Base-by-base conservation (phyloP, 2,888 invertebrate genomes). In the Teinopalpus imperialis region DNA sequence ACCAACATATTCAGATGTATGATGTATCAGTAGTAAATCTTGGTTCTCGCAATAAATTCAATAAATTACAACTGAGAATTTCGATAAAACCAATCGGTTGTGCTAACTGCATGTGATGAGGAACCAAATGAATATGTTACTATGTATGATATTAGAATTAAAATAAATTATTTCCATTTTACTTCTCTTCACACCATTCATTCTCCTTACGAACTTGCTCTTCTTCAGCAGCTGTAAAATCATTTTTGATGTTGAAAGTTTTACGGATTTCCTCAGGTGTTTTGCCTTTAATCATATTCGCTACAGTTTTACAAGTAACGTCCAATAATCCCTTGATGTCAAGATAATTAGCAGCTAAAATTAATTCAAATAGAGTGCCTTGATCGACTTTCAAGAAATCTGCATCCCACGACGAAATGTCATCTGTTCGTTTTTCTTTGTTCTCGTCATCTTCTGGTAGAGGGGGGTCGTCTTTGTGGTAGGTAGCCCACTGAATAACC, bases 321-420 rank as follows among this genome's bases (percentile, higher is more conserved):
- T 99, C 98, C 63, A 99, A 82, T 46, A 99, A 90, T 1, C 98
- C 97, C 74, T 97, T 96, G 54, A 98, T 98, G 69, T 98, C 98
- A 66, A 99, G 90, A 75, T 98, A 99, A 81, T 99, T 98, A 4
- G 98, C 98, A 35, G 98, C 98, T 89, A 99, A 86, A 65, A 99
- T 98, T 27, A 99, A 88, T 86, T 98, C 98, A 75, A 98, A 98
- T 7, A 99, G 87, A 1, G 98, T 98, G 48, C 97, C 98, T 77
- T 98, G 98, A 76, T 98, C 98, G 20, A 99, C 98, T 91, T 99
- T 99, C 4, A 99, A 88, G 70, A 99, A 99, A 77, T 99, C 99
- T 0, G 98, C 97, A 89, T 99, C 99, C 99, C 99, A 99, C 0
- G 97, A 97, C 13, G 97, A 97, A 58, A 99, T 99, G 71, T 99